Conservation (phyloP, 2,113 vertebrate species). For the Ploceus nigricollis region DNA sequence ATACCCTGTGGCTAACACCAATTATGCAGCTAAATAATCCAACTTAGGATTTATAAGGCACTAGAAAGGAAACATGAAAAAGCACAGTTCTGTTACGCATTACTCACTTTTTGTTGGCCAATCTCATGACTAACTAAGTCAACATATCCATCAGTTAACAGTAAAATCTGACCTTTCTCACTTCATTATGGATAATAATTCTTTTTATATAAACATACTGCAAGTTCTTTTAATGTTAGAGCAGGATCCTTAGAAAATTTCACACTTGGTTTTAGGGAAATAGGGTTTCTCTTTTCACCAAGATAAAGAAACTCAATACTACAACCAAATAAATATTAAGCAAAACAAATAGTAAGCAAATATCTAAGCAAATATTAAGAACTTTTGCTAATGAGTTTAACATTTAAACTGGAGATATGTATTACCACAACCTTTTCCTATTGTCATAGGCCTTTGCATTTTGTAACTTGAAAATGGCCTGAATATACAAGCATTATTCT, state of each 20-base stretch:
- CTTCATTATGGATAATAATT: not conserved
- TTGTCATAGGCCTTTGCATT: not conserved
- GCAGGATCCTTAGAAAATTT: not conserved
- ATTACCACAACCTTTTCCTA: not conserved
- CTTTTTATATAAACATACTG: not conserved
- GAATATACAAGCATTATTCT: not conserved
- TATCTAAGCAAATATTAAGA: not conserved
- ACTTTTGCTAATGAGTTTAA: not conserved
- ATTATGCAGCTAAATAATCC: not conserved
- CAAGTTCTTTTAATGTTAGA: not conserved
- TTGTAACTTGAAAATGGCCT: not conserved
- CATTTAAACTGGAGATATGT: not conserved
- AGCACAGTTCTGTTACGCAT: fast-evolving
- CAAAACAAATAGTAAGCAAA: not conserved
- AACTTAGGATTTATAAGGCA: not conserved
- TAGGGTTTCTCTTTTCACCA: not conserved
- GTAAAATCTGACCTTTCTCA: not conserved
- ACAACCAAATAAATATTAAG: not conserved
- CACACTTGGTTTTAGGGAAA: not conserved
- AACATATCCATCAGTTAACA: not conserved
- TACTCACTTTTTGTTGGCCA: not conserved
- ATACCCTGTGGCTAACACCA: not conserved
- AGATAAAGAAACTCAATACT: not conserved
- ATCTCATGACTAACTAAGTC: not conserved
- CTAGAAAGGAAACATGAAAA: not conserved